Conservation (phyloP, 2,113 vertebrate species). For the Rattus rattus region DNA sequence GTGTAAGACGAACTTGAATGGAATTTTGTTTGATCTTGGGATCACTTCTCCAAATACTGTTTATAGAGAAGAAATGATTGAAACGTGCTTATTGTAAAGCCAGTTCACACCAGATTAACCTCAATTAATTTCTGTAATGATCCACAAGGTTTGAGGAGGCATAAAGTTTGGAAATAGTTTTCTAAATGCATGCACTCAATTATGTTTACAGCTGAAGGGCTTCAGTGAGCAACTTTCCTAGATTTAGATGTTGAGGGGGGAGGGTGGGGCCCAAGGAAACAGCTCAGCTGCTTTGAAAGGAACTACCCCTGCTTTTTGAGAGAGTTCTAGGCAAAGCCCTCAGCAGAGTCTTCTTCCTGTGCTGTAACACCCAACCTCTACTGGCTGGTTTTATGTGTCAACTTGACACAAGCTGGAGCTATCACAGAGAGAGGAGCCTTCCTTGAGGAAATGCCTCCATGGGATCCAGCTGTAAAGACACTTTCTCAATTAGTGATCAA, state of each 20-base stretch:
- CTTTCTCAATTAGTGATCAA: no score
- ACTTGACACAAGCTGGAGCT: no score
- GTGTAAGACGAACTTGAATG: constrained; percentile 22
- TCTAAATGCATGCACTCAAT: neutral
- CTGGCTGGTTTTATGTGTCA: no score
- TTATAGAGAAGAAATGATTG: constrained; percentile 31
- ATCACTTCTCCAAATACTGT: constrained; percentile 28
- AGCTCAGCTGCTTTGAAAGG: neutral
- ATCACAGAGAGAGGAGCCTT: no score
- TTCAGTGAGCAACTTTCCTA: neutral
- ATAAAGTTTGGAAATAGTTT: constrained; percentile 24
- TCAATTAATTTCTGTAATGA: constrained; percentile 55
- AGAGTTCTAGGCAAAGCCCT: neutral
- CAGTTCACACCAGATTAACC: constrained; percentile 48
- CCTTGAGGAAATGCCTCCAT: no score
- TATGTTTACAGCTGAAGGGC: neutral
- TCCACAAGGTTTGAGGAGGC: neutral
- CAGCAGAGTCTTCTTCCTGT: neutral
- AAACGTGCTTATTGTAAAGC: neutral
- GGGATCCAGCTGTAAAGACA: no score
- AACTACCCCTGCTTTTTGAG: neutral
- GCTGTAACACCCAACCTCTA: neutral
- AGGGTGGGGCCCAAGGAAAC: neutral
- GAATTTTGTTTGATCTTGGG: constrained; percentile 23
- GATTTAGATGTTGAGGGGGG: neutral